Evolutionary conservation across 2,888 invertebrate genomes (phyloP), one percentile per base, ranked within the genome.

Genomic region (Mesorhabditis spiculigera): DNA sequence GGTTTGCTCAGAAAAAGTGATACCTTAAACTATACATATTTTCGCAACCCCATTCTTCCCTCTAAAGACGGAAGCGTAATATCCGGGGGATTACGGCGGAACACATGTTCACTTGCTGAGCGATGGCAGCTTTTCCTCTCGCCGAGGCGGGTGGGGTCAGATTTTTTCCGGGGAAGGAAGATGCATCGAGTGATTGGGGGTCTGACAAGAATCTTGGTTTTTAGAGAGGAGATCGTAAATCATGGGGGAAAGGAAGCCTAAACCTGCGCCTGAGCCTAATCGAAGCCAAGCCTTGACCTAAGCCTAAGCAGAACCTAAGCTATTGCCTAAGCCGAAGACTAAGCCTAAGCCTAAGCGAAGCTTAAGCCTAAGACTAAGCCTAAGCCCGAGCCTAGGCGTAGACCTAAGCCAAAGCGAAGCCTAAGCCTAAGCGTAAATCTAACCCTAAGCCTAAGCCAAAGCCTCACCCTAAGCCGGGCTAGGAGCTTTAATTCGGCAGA

Each of bases 391-490:
- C n/a, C 58, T 10, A 50, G 2, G 8, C n/a, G 1, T n/a, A 10
- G 58, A 50, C 58, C 58, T n/a, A 13, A 50, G 1, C 8, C 8
- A 50, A 1, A 50, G 8, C 58, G 1, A n/a, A 50, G 58, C n/a
- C 58, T 50, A n/a, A 50, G 58, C 58, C 58, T 50, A n/a, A 50
- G n/a, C n/a, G 10, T 50, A 13, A 50, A 50, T 50, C 50, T 50
- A 50, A 50, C 6, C 13, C 50, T 50, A 3, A 50, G n/a, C 58
- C 58, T 50, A n/a, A 50, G n/a, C n/a, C 58, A 50, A n/a, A 50
- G n/a, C 3, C 58, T 50, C 10, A 50, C 1, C n/a, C 58, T 13
- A n/a, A 50, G n/a, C 58, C 58, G 8, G 58, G n/a, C 8, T 3
- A 10, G 8, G 58, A 50, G n/a, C 58, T n/a, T 50, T 10, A 50